These are phyloP conservation scores for Drosophila kanapiae DNA, from an alignment of 1,140 invertebrate species.

Conservation along the genomic window DNA sequence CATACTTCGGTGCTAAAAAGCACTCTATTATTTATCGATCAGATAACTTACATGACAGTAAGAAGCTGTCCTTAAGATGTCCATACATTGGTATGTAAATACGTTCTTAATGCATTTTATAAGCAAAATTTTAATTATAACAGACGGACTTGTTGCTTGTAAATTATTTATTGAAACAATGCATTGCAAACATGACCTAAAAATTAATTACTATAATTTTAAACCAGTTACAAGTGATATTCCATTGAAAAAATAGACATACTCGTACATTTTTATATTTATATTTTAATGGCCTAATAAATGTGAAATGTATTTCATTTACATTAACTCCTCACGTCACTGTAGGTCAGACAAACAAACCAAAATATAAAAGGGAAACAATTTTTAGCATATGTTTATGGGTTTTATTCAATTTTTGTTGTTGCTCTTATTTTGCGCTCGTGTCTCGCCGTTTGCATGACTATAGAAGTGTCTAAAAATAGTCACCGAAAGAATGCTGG, in stretches of 20 bases:
- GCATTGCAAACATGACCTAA: too few relatives aligned
- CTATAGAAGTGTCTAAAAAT: conserved; percentile 71
- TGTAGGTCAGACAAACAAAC: background rate
- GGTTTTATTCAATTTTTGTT: conserved; percentile 31
- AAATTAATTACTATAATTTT: too few relatives aligned
- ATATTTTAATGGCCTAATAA: background rate
- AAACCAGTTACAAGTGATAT: too few relatives aligned
- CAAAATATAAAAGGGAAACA: background rate
- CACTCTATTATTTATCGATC: too few relatives aligned
- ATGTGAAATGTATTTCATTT: background rate
- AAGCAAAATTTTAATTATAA: too few relatives aligned
- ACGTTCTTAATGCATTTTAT: too few relatives aligned
- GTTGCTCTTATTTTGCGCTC: conserved; percentile 34
- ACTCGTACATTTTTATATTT: background rate
- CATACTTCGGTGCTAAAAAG: too few relatives aligned
- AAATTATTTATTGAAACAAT: too few relatives aligned
- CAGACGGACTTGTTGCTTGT: too few relatives aligned
- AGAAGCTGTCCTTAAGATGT: too few relatives aligned
- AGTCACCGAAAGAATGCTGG: conserved; percentile 32
- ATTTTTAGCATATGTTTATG: conserved; percentile 38
- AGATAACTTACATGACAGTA: too few relatives aligned
- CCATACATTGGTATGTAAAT: too few relatives aligned
- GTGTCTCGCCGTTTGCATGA: conserved; percentile 48
- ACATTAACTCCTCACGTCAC: background rate
- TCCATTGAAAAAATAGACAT: background rate